phyloP scores from a whole-genome alignment of 2,113 vertebrate species.

The Lampris incognitus region DNA sequence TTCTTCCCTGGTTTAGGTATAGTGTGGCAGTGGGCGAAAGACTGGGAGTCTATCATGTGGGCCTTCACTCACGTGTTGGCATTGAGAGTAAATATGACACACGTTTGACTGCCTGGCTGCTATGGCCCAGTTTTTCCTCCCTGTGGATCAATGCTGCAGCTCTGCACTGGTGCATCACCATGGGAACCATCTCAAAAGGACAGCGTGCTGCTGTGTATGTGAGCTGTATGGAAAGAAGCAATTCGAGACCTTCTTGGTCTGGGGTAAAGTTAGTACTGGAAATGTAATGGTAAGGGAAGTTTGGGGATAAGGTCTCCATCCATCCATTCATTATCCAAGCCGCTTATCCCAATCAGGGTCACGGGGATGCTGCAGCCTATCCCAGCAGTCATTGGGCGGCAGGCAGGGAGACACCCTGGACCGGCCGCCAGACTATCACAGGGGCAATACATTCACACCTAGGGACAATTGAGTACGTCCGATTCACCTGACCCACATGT shows the following conservation, averaged over 20 bases:
- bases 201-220: conserved; percentile 3
- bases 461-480: too few relatives aligned
- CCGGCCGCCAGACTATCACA: too few relatives aligned
- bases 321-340: neutral
- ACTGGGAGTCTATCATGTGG: neutral
- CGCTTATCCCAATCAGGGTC: too few relatives aligned
- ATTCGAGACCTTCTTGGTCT: conserved; percentile 2
- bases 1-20: neutral
- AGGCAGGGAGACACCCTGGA: too few relatives aligned
- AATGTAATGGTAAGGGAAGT: neutral
- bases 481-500: too few relatives aligned
- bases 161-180: conserved; percentile 48
- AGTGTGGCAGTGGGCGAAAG: conserved; percentile 6
- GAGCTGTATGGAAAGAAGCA: conserved; percentile 14
- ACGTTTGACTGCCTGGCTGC: conserved; percentile 15
- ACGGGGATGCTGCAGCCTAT: too few relatives aligned
- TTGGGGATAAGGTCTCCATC: neutral
- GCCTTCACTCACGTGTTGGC: conserved; percentile 7
- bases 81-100: conserved; percentile 17
- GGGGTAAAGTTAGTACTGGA: neutral
- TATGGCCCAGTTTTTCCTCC: conserved; percentile 55
- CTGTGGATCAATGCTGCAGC: conserved; percentile 30
- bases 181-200: conserved; percentile 64
- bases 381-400: too few relatives aligned
- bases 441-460: too few relatives aligned